Base-by-base conservation (phyloP, 2,113 vertebrate genomes). In the Gopherus evgoodei region DNA sequence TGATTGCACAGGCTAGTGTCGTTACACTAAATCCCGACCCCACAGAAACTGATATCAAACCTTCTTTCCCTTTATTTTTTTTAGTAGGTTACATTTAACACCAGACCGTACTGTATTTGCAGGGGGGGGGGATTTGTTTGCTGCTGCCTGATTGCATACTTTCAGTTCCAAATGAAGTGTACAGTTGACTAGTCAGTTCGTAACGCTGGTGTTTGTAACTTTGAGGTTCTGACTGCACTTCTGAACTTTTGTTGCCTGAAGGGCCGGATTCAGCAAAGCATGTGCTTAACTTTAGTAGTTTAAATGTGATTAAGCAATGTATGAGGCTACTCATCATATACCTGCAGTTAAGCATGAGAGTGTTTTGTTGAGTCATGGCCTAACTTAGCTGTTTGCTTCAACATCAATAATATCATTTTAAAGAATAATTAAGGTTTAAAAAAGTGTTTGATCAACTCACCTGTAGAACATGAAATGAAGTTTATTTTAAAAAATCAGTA, bases 321-420 rank as follows among this genome's bases (percentile, higher is more conserved):
- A 75, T 92, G 87, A 83, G 86, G 83, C 57, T 47, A 5, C 57
- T 92, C 57, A 35, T 12, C 62, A 75, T 19, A 25, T 72, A 75
- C 87, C 94, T 91, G 79, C 79, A 65, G 22, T 16, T n/a, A 93
- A 53, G 92, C 87, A 84, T 53, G 8, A 79, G 49, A 95, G 93
- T 96, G 86, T 81, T 50, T 88, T 52, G 57, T 90, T 96, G 81
- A 54, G 22, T 88, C 81, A 52, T 92, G 93, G 27, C 57, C 87
- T 47, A 91, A 95, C 83, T 81, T 38, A 75, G 76, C 89, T 53
- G 29, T 83, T 95, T 89, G n/a, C 81, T 88, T 91, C 91, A 85
- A 11, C 52, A 50, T 90, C 38, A 81, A n/a, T 14, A 62, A 42
- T 81, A 84, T 42, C 81, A 75, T 94, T 96, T 81, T 72, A 42